phyloP scores from a whole-genome alignment of 2,113 vertebrate genomes.

The Pituophis catenifer region DNA sequence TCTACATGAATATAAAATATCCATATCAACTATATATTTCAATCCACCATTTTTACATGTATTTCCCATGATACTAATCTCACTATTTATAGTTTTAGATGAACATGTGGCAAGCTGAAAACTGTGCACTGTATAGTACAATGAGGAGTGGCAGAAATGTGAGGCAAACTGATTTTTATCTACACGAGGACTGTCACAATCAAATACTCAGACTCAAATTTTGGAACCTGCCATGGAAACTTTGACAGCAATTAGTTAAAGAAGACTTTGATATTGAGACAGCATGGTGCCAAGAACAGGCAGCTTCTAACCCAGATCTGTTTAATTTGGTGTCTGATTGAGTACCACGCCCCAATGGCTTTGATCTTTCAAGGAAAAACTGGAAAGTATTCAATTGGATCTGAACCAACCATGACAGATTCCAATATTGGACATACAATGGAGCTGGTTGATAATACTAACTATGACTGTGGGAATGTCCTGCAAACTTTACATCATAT shows the following conservation, averaged over 20 bases:
- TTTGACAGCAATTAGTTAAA: no score
- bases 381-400: not conserved
- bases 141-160: not conserved
- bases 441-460: not conserved
- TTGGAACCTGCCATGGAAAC: no score
- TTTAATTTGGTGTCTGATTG: not conserved
- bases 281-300: no score
- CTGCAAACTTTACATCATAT: not conserved
- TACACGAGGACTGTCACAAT: no score
- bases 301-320: no score
- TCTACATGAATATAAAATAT: not conserved
- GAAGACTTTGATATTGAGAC: no score
- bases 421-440: not conserved
- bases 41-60: not conserved
- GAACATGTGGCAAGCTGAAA: not conserved
- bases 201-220: no score
- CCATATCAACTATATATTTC: not conserved
- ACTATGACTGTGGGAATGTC: not conserved
- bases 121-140: not conserved
- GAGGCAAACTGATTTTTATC: no score
- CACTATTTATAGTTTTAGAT: not conserved
- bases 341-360: not conserved
- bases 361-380: not conserved
- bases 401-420: not conserved
- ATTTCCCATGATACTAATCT: not conserved